Evolutionary conservation across 2,113 vertebrate species (phyloP).

Genomic region (Odocoileus virginianus): DNA sequence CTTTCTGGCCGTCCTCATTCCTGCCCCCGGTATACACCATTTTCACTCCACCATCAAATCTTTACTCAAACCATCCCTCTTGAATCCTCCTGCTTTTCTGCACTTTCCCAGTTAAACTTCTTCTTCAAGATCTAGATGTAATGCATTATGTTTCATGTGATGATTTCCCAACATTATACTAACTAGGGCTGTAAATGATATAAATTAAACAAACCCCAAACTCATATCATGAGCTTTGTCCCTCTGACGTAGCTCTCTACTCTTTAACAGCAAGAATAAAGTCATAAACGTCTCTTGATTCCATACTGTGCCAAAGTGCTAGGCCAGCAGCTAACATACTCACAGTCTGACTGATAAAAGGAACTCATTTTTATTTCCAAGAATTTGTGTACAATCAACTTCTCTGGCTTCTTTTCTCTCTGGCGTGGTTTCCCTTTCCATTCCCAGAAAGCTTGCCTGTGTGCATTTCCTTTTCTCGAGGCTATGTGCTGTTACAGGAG

Average conservation of each 20-base stretch:
- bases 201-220: not conserved
- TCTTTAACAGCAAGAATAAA: not conserved
- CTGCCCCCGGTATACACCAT: not conserved
- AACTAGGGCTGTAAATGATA: not conserved
- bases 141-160: not conserved
- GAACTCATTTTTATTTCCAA: constrained; percentile 2
- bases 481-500: constrained; percentile 31
- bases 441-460: constrained; percentile 43
- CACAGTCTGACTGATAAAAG: not conserved
- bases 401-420: not conserved
- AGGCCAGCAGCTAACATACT: not conserved
- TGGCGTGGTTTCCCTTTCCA: not conserved
- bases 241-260: not conserved
- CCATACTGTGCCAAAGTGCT: not conserved
- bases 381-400: not conserved
- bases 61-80: not conserved
- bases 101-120: not conserved
- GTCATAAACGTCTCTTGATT: not conserved
- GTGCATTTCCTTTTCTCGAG: constrained; percentile 20
- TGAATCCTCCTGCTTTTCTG: too few species aligned
- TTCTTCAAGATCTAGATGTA: not conserved
- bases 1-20: not conserved
- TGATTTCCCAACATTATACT: not conserved
- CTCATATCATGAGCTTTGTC: not conserved
- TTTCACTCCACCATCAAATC: too few species aligned